Percentiles rank a stretch among this genome's conserved stretches.
Conservation (phyloP, 2,797 vertebrate species). For the Lindbergichthys nudifrons region DNA sequence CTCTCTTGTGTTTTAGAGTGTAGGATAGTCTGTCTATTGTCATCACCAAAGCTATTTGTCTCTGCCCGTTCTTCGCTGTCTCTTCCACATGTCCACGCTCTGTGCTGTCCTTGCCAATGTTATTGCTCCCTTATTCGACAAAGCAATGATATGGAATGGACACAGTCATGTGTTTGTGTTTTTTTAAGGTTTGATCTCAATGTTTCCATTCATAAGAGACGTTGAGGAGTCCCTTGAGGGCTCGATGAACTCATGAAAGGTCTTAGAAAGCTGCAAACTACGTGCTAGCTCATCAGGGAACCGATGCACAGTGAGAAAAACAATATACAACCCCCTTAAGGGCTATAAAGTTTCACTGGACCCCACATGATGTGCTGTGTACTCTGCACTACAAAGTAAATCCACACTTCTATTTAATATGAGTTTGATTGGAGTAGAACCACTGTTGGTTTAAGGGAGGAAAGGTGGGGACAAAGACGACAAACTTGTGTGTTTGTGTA, state of each 20-base stretch:
- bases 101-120: background rate
- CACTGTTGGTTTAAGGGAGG: background rate
- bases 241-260: slow-evolving; percentile 24
- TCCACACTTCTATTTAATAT: background rate
- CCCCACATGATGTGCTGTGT: slow-evolving; percentile 40
- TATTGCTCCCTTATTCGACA: slow-evolving; percentile 1
- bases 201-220: slow-evolving; percentile 34
- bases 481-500: slow-evolving; percentile 26
- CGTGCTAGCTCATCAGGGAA: slow-evolving; percentile 33
- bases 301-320: slow-evolving; percentile 38
- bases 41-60: slow-evolving; percentile 38
- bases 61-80: slow-evolving; percentile 6
- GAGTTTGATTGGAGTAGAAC: background rate
- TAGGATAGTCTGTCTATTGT: slow-evolving; percentile 61
- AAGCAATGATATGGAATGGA: background rate
- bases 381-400: background rate
- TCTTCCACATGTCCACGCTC: background rate
- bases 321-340: slow-evolving; percentile 47
- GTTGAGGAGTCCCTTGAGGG: slow-evolving; percentile 7
- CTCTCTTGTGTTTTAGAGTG: slow-evolving; percentile 36
- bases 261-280: slow-evolving; percentile 50
- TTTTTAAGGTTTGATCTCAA: slow-evolving; percentile 6
- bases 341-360: slow-evolving; percentile 30
- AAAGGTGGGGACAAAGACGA: background rate
- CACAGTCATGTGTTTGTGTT: slow-evolving; percentile 26